Conservation (phyloP, 2,797 vertebrate genomes). For the Protosalanx chinensis region DNA sequence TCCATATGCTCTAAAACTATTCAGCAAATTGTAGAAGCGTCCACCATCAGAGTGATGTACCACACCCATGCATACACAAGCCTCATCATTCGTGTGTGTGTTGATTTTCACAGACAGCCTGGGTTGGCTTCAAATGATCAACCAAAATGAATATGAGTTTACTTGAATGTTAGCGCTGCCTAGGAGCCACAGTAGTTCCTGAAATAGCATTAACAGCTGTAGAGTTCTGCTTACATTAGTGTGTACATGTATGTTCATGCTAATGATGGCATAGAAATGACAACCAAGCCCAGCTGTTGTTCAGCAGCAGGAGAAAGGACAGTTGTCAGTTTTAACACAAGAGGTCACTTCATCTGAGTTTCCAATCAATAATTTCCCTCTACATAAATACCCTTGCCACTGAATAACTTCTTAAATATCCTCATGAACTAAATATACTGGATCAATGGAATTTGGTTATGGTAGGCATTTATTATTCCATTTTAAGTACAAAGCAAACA, state of each 20-base stretch:
- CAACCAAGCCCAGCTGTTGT: conserved; percentile 3
- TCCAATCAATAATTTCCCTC: conserved; percentile 24
- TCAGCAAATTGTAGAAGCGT: too few relatives aligned
- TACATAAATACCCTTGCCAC: not conserved
- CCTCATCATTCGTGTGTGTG: not conserved
- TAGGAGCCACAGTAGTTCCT: conserved; percentile 2
- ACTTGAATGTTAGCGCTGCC: not conserved
- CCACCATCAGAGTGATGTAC: not conserved
- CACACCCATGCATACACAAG: not conserved
- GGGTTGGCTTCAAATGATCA: not conserved
- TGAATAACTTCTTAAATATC: conserved; percentile 7
- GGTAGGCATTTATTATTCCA: not conserved
- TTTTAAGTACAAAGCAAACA: not conserved
- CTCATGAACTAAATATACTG: not conserved
- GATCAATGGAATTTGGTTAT: not conserved
- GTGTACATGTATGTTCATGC: not conserved
- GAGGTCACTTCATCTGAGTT: conserved; percentile 22
- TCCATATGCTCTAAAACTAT: too few relatives aligned
- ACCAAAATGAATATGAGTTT: not conserved
- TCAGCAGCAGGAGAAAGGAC: conserved; percentile 13
- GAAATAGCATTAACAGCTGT: conserved; percentile 9
- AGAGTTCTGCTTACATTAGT: not conserved
- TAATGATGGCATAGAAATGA: not conserved
- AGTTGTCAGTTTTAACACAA: conserved; percentile 17
- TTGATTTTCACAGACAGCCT: not conserved